phyloP scores from a whole-genome alignment of 2,113 vertebrate genomes.

The Oncorhynchus kisutch region DNA sequence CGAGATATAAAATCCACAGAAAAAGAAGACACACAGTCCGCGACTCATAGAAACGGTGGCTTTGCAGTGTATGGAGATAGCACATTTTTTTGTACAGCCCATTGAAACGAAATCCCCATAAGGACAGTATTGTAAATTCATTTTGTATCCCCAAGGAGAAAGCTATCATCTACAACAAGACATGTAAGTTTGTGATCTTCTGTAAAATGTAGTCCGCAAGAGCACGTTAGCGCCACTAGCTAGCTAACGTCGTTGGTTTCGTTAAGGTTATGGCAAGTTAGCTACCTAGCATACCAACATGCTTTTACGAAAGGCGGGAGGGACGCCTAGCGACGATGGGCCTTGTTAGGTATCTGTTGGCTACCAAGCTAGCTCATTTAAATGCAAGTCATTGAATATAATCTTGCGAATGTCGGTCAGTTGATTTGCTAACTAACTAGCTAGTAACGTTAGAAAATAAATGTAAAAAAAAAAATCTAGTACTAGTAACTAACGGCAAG shows the following conservation, averaged over 20 bases:
- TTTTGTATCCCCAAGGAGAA: slow-evolving; percentile 16
- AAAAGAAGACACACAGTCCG: slow-evolving; percentile 18
- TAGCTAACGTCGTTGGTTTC: slow-evolving; percentile 25
- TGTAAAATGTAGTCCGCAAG: neutral
- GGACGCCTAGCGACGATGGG: neutral
- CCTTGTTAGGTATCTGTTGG: neutral
- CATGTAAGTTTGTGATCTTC: slow-evolving; percentile 58
- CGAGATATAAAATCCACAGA: too few species aligned
- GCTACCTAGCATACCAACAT: neutral
- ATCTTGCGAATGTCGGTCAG: too few species aligned
- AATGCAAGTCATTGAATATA: too few species aligned
- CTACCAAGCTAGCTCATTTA: too few species aligned
- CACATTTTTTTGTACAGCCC: neutral
- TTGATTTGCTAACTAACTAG: too few species aligned
- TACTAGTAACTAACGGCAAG: too few species aligned
- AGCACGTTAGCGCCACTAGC: neutral
- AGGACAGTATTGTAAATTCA: neutral
- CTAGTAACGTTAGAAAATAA: too few species aligned
- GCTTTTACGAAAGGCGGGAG: slow-evolving; percentile 2
- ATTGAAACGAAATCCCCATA: neutral
- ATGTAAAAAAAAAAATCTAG: too few species aligned
- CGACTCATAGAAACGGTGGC: slow-evolving; percentile 34
- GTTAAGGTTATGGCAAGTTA: neutral
- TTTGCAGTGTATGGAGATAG: slow-evolving; percentile 16
- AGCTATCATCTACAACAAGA: slow-evolving; percentile 22